Conservation (phyloP, 1,140 invertebrate genomes). For the Neocloeon triangulifer region DNA sequence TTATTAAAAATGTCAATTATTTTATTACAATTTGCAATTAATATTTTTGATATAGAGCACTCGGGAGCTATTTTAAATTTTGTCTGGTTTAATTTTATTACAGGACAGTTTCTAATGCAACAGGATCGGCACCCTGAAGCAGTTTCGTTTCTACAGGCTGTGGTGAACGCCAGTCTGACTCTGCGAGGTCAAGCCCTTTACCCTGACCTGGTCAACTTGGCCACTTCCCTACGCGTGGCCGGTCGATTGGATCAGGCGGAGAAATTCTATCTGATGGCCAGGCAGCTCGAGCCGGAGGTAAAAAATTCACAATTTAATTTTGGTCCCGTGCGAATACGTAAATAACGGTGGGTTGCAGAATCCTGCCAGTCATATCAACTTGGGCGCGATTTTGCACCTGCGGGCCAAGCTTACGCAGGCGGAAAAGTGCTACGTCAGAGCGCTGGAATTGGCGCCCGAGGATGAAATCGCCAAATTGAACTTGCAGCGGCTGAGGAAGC, state of each 20-base stretch:
- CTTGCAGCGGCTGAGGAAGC: no score
- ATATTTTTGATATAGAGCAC: no score
- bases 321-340: no score
- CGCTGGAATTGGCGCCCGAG: constrained; percentile 57
- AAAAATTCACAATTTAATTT: no score
- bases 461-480: no score
- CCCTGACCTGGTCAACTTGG: constrained; percentile 68
- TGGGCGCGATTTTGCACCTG: constrained; percentile 79
- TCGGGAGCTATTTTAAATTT: no score
- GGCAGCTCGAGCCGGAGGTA: constrained; percentile 41
- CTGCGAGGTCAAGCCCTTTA: constrained; percentile 57
- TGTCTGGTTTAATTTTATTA: no score
- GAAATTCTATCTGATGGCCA: constrained; percentile 54
- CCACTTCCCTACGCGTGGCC: constrained; percentile 58
- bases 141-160: constrained; percentile 50
- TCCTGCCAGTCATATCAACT: constrained; percentile 71
- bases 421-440: constrained; percentile 55
- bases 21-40: no score
- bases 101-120: constrained; percentile 70
- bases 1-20: no score
- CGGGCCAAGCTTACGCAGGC: constrained; percentile 79
- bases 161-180: constrained; percentile 46
- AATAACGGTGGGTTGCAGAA: constrained; percentile 33
- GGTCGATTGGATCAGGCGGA: constrained; percentile 58
- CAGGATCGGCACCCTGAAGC: constrained; percentile 54